Evolutionary conservation across 2,113 vertebrate genomes (phyloP), one percentile per base, ranked within the genome.

Genomic region (Embiotoca jacksoni): DNA sequence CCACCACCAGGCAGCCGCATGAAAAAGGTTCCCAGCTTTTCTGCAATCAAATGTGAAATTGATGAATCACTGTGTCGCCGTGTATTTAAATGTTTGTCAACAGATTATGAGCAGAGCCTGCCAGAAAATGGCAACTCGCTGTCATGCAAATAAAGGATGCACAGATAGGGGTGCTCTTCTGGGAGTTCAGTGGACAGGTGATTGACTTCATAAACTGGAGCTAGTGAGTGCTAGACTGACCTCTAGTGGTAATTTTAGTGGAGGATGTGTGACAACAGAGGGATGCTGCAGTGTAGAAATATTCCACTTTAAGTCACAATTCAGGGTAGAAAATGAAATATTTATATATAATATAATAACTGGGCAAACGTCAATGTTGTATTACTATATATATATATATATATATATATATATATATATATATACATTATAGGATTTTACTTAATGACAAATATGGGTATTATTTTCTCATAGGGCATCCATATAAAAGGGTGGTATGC

Each of bases 191-290:
- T 11, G 36, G 23, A 52, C 4, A 70, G 46, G 33, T 1, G 5
- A 37, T 23, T 23, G 23, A 23, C 23, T 23, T 23, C 23, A 57
- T 16, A 16, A 23, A 50, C 2, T 8, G 10, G 3, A 61, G 47
- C n/a, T 39, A n/a, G 8, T 6, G 41, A 66, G 56, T 53, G 46
- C 7, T 49, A 80, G 58, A 4, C 83, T 90, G 91, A 82, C 87
- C 82, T 90, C 91, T 88, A 88, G 85, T 87, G 91, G 89, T 44
- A 30, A 8, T 8, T 56, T 0, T 16, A 8, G 7, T 6, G 11
- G 0, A 72, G n/a, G n/a, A 50, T 4, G 5, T 6, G 7, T 3
- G 2, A 50, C 4, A 16, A 7, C 41, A 44, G 41, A 23, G 23
- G 23, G 23, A 23, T 23, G 23, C 23, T 23, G 23, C 23, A 23